Conservation (phyloP, 23 tunicate species). For the Trididemnum nubilum region DNA sequence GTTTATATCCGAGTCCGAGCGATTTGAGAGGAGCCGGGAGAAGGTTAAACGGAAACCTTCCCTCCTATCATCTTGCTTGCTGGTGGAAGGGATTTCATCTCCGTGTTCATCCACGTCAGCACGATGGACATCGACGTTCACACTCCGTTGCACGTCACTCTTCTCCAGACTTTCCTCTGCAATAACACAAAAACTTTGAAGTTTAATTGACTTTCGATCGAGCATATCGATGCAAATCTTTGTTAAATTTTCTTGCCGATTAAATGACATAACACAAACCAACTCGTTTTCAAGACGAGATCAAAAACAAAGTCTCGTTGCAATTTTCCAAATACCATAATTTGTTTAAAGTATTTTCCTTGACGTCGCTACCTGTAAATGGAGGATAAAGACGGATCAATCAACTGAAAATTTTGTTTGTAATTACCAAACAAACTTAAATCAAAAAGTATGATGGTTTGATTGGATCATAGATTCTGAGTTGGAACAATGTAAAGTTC, state of each 20-base stretch:
- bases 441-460: too few species aligned
- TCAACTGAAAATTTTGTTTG: too few species aligned
- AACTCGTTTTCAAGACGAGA: too few species aligned
- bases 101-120: not conserved
- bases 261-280: too few species aligned
- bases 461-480: too few species aligned
- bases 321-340: too few species aligned
- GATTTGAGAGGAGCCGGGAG: not conserved
- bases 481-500: too few species aligned
- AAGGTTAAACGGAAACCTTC: not conserved
- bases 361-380: too few species aligned
- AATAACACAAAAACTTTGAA: not conserved
- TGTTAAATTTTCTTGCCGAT: not conserved
- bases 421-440: too few species aligned
- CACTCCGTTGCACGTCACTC: not conserved
- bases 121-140: conserved; percentile 16
- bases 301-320: too few species aligned
- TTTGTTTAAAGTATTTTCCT: too few species aligned
- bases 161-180: conserved; percentile 29
- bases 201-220: not conserved
- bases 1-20: not conserved
- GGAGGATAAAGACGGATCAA: too few species aligned
- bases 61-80: not conserved
- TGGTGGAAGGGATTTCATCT: not conserved
- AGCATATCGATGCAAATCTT: not conserved